Percentiles rank a stretch among this genome's conserved stretches.
These are phyloP conservation scores for Imbricaverruca yamaguchii DNA, from an alignment of 2,888 invertebrate species.

Conservation along the genomic window DNA sequence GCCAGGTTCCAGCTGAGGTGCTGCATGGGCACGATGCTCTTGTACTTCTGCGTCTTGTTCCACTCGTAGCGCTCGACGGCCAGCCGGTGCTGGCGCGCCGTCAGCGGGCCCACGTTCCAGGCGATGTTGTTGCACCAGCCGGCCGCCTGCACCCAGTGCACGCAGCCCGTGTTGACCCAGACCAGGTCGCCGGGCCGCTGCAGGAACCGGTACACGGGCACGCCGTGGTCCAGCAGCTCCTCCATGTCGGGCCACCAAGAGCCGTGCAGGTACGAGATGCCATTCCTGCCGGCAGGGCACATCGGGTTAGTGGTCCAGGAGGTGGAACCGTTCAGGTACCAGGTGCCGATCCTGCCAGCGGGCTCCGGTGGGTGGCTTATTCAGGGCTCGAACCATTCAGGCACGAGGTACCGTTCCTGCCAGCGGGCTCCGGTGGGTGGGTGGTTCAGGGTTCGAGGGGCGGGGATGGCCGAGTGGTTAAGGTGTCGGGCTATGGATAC, in stretches of 20 bases:
- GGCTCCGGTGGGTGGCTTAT: no score
- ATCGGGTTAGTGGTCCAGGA: neutral
- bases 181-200: conserved; percentile 98
- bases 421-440: no score
- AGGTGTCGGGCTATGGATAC: no score
- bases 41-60: conserved; percentile 95
- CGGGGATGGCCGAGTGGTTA: no score
- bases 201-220: conserved; percentile 91
- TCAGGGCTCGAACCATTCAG: no score
- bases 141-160: conserved; percentile 91
- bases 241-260: conserved; percentile 98
- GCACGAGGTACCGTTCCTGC: no score
- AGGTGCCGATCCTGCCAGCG: no score
- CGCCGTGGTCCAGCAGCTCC: conserved; percentile 87
- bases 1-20: conserved; percentile 98
- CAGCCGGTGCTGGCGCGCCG: conserved; percentile 82
- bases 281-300: conserved; percentile 53
- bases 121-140: conserved; percentile 99
- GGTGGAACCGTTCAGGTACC: neutral
- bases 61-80: conserved; percentile 96
- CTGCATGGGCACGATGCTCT: conserved; percentile 98
- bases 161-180: conserved; percentile 90
- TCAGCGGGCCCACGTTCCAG: conserved; percentile 98
- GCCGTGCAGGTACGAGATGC: conserved; percentile 90
- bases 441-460: no score